Evolutionary conservation across 2,113 vertebrate genomes (phyloP).

Genomic region (Noctilio leporinus): DNA sequence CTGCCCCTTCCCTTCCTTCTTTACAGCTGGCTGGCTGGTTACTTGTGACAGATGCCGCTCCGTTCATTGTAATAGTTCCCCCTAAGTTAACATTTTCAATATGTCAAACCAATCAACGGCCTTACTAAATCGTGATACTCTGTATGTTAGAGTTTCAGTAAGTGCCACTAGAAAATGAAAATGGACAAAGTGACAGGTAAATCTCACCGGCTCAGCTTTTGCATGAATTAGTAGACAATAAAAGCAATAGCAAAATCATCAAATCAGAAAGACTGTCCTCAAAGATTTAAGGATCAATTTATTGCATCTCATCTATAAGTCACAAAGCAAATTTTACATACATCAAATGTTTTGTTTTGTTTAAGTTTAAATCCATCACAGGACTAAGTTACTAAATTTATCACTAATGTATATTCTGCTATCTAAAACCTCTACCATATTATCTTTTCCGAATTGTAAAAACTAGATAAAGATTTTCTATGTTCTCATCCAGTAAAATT

Average conservation of each 20-base stretch:
- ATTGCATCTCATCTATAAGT: neutral
- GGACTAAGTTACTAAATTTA: neutral
- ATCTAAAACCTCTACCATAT: neutral
- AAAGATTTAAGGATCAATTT: neutral
- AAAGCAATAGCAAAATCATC: neutral
- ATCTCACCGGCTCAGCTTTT: neutral
- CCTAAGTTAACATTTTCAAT: neutral
- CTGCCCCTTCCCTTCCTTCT: neutral
- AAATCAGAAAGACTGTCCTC: neutral
- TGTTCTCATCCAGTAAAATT: neutral
- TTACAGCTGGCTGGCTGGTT: neutral
- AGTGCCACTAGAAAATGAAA: neutral
- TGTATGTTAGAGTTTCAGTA: neutral
- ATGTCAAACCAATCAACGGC: neutral
- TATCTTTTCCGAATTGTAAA: neutral
- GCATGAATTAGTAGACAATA: neutral
- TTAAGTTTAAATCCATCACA: neutral
- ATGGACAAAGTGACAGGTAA: neutral
- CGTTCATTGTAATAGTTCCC: neutral
- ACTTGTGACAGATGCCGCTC: neutral
- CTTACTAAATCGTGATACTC: neutral
- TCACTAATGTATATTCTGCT: neutral
- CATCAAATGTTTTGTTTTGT: no score
- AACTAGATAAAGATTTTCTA: neutral
- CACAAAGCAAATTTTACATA: neutral